A percentile compares a stretch with the other conserved stretches of the same genome.
Evolutionary conservation across 1,140 invertebrate species (phyloP).

Genomic region (Conopomorpha cramerella): DNA sequence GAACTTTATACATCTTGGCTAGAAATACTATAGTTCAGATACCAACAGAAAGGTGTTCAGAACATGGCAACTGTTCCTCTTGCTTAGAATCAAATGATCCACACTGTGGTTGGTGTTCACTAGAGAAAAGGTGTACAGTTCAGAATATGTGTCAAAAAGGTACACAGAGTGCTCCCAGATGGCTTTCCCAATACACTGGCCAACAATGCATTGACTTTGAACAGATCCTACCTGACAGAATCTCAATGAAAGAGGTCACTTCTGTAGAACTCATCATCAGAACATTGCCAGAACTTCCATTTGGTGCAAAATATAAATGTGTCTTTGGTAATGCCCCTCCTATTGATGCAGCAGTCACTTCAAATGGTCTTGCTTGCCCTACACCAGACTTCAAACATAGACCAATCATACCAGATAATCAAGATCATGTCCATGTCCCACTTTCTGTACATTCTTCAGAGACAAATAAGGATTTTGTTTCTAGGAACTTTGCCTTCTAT

Average conservation of each 20-base stretch:
- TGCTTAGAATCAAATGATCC: constrained; percentile 94
- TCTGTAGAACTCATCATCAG: constrained; percentile 87
- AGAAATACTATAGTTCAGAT: constrained; percentile 83
- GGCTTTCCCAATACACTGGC: constrained; percentile 88
- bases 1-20: constrained; percentile 42
- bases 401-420: constrained; percentile 76
- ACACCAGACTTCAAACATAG: constrained; percentile 79
- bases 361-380: constrained; percentile 80
- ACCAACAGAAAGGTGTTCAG: constrained; percentile 88
- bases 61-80: constrained; percentile 85
- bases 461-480: constrained; percentile 95
- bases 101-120: constrained; percentile 97
- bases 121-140: constrained; percentile 92
- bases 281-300: constrained; percentile 85
- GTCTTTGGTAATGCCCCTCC: constrained; percentile 87
- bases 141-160: constrained; percentile 88
- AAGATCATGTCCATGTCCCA: constrained; percentile 89
- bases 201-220: constrained; percentile 97
- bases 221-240: constrained; percentile 85
- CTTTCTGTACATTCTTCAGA: constrained; percentile 92
- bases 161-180: constrained; percentile 84
- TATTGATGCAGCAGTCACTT: constrained; percentile 82
- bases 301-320: constrained; percentile 91
- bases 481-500: constrained; percentile 90
- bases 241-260: constrained; percentile 83